Conservation (phyloP, 2,888 invertebrate genomes). For the Nomada ruficornis region DNA sequence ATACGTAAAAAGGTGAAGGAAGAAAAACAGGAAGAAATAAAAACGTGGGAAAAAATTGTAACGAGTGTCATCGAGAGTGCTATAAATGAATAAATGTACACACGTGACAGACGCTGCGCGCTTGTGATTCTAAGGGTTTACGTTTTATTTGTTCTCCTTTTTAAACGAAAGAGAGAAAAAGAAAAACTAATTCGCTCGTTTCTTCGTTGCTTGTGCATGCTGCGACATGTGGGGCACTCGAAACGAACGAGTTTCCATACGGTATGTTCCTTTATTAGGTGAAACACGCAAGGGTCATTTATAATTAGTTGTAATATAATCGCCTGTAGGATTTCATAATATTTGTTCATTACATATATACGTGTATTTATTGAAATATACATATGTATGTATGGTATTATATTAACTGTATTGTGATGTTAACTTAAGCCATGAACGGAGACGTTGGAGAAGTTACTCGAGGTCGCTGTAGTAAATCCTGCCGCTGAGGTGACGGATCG, state of each 20-base stretch:
- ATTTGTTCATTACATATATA: slow-evolving; percentile 74
- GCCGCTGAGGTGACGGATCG: slow-evolving; percentile 78
- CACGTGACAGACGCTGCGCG: slow-evolving; percentile 65
- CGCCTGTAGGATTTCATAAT: slow-evolving; percentile 58
- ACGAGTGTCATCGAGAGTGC: slow-evolving; percentile 44
- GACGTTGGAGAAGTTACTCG: slow-evolving; percentile 79
- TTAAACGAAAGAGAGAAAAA: slow-evolving; percentile 13
- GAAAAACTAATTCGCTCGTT: slow-evolving; percentile 21
- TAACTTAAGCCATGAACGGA: slow-evolving; percentile 83
- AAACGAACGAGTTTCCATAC: slow-evolving; percentile 50
- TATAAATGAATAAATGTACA: slow-evolving; percentile 38
- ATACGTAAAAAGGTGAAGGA: background rate
- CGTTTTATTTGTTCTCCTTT: slow-evolving; percentile 11
- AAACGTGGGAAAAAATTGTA: slow-evolving; percentile 13
- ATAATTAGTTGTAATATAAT: slow-evolving; percentile 64
- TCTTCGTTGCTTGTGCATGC: slow-evolving; percentile 41
- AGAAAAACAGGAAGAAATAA: background rate
- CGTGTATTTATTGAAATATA: background rate
- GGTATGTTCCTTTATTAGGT: slow-evolving; percentile 66
- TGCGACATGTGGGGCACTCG: slow-evolving; percentile 33
- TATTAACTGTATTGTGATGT: slow-evolving; percentile 84
- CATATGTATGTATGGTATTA: slow-evolving; percentile 3
- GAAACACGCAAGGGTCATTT: slow-evolving; percentile 61
- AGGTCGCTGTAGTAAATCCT: slow-evolving; percentile 82
- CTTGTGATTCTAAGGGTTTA: slow-evolving; percentile 56